A percentile compares a stretch with the other conserved stretches of the same genome.
These are phyloP conservation scores for Pachyseris speciosa DNA, from an alignment of 64 coral and sea anemone genomes.

Conservation along the genomic window DNA sequence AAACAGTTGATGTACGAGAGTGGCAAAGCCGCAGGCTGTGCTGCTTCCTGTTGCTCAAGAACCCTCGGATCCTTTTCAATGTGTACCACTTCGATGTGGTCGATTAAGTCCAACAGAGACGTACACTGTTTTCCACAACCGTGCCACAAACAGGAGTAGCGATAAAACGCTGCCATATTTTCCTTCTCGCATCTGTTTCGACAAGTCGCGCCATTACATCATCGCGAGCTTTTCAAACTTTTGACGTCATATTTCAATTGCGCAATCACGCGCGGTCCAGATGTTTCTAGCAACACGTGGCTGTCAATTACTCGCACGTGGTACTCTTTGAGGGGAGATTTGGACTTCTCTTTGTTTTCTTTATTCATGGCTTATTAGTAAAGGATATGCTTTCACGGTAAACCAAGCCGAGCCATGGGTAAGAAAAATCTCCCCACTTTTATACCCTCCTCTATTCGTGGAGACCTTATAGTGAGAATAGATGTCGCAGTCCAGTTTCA, in stretches of 20 bases:
- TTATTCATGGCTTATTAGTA: not conserved
- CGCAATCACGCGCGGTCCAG: slow-evolving; percentile 24
- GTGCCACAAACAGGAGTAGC: slow-evolving; percentile 99
- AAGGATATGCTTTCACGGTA: no score
- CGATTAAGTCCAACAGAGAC: slow-evolving; percentile 96
- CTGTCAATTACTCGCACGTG: not conserved
- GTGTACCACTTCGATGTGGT: slow-evolving; percentile 99
- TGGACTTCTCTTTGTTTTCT: not conserved
- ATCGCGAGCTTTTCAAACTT: slow-evolving; percentile 47
- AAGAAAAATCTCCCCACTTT: no score
- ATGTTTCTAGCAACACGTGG: slow-evolving; percentile 55
- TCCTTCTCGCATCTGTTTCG: slow-evolving; percentile 43
- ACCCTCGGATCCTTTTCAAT: slow-evolving; percentile 97
- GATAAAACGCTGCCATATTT: slow-evolving; percentile 99
- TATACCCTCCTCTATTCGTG: no score
- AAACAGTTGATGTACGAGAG: slow-evolving; percentile 99
- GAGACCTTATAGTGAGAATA: no score
- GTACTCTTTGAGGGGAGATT: no score
- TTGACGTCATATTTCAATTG: slow-evolving; percentile 12
- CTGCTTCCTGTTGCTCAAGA: slow-evolving; percentile 97
- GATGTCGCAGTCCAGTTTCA: no score
- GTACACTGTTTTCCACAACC: slow-evolving; percentile 98
- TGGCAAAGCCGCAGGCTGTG: slow-evolving; percentile 90
- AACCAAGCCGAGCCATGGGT: no score
- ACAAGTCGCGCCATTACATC: slow-evolving; percentile 53